These are phyloP conservation scores for Palythoa grandis DNA, from an alignment of 92 coral and sea anemone genomes.

Conservation along the genomic window DNA sequence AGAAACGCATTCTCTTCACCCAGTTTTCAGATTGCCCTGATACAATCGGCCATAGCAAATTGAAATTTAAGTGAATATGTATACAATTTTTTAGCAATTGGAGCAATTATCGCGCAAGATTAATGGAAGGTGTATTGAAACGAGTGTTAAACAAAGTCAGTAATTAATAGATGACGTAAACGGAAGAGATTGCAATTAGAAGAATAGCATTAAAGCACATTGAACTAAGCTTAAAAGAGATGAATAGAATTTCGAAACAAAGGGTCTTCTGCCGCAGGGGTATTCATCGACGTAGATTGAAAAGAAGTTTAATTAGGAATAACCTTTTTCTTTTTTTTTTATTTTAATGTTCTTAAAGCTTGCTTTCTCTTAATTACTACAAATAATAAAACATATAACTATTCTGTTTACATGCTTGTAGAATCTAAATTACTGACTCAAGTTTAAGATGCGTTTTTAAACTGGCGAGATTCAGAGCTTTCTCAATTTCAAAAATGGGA, in stretches of 20 bases:
- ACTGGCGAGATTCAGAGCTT: not conserved
- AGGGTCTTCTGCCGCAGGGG: conserved; percentile 59
- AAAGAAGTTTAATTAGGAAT: conserved; percentile 62
- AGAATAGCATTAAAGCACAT: conserved; percentile 36
- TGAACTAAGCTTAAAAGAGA: conserved; percentile 37
- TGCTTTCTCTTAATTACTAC: conserved; percentile 41
- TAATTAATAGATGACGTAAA: conserved; percentile 73
- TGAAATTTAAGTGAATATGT: conserved; percentile 84
- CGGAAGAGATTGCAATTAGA: conserved; percentile 66
- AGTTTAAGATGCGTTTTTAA: not conserved
- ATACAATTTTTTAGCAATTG: conserved; percentile 73
- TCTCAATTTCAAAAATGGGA: not conserved
- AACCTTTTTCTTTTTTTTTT: conserved; percentile 50
- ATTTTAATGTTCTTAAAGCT: conserved; percentile 32
- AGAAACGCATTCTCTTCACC: not conserved
- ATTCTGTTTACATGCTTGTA: conserved; percentile 14
- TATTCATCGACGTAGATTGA: conserved; percentile 44
- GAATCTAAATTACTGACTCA: not conserved
- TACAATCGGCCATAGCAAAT: conserved; percentile 45
- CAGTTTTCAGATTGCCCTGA: conserved; percentile 7
- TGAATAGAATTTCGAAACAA: conserved; percentile 47
- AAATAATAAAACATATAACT: conserved; percentile 17
- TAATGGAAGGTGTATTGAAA: conserved; percentile 71
- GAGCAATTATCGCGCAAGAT: conserved; percentile 70
- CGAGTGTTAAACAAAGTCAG: conserved; percentile 63